Base-by-base conservation (phyloP, 2,888 invertebrate genomes). In the Pediacus dermestoides region DNA sequence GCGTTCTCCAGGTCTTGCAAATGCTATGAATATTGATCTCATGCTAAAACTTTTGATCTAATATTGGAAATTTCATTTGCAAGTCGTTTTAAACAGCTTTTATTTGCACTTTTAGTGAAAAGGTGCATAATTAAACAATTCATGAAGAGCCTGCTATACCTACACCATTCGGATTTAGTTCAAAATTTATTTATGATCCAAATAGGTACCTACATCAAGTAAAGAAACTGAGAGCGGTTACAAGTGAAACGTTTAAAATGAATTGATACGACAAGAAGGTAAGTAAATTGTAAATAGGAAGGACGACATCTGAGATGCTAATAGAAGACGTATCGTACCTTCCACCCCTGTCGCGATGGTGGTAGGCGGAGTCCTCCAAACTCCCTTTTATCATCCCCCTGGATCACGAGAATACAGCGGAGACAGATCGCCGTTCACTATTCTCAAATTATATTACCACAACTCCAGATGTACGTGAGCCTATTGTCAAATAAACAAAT, bases 401-500 rank as follows among this genome's bases (percentile, higher is more conserved):
- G 30, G 35, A 38, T 37, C 34, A 27, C 48, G 46, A 50, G 56
- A 39, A 39, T 46, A 53, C 50, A 48, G 45, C 46, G 57, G 64
- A 64, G 67, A 66, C 65, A 64, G 67, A 68, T 68, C 66, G 67
- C 65, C 66, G 62, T 58, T 64, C 67, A 63, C 64, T 64, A 65
- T 64, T 64, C 66, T 61, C 66, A 68, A 70, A 70, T 70, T 68
- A 59, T 62, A 67, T 69, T 68, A 69, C 66, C 64, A 55, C 66
- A 63, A 63, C 64, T 65, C 60, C 57, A 54, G 57, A 44, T 52
- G 61, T 66, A 70, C 70, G 70, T 70, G 70, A 69, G 67, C 67
- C 69, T 68, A 69, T 70, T 70, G 67, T 68, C 67, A 70, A 70
- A 69, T 68, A 70, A 67, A 70, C 69, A 69, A 69, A 68, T 68